Evolutionary conservation across 2,888 invertebrate genomes (phyloP), one percentile per base, ranked within the genome.

Genomic region (Drosophila nigritarsus): DNA sequence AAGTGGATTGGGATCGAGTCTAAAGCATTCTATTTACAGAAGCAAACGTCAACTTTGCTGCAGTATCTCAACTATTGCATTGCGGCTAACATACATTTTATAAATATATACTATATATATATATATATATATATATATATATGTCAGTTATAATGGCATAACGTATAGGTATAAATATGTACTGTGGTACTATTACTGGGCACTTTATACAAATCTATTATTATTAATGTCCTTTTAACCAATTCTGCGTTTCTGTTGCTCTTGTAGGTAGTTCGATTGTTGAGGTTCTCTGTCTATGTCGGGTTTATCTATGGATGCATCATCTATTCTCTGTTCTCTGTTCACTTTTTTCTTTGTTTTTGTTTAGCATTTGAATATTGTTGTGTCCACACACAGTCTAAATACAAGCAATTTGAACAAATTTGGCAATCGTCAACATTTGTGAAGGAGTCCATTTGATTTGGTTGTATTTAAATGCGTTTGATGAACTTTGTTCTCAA

Each of bases 261-360:
- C 5, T 62, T 78, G 34, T 77, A 77, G 76, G 75, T 77, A 77
- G 69, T 79, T 77, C 65, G 65, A 79, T 77, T 66, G 51, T 68
- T 75, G 77, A 77, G 77, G 77, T 77, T 79, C 40, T 65, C 69
- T 69, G 79, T 67, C 60, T 73, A 56, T 78, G 58, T 74, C 58
- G 77, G 53, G 11, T 42, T 61, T 42, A 45, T 34, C 29, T 20
- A 13, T 53, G 38, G 40, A 61, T 56, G 48, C 48, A 36, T 56
- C 24, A 38, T 48, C 18, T n/a, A 29, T 40, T 15, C 6, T 54
- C 42, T 56, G n/a, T n/a, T n/a, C n/a, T n/a, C n/a, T n/a, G n/a
- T n/a, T n/a, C n/a, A n/a, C n/a, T n/a, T 13, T 34, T 13, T 2
- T 34, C 5, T 34, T 34, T 34, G 34, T 34, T 34, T 36, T 36